phyloP scores from a whole-genome alignment of 2,113 vertebrate genomes.

The Atractosteus spatula region DNA sequence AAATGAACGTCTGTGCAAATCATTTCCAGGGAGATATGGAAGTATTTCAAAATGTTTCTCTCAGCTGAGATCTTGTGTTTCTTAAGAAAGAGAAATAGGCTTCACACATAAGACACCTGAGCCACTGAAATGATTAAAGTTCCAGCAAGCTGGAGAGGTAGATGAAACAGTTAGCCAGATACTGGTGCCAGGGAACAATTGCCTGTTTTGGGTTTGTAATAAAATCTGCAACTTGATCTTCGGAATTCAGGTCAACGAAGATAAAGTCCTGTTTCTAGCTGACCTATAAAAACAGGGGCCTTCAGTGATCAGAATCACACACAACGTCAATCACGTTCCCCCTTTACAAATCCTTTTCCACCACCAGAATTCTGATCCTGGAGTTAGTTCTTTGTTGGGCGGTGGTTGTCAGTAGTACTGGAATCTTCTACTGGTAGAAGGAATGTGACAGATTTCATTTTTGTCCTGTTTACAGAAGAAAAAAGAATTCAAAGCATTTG shows the following conservation, averaged over 20 bases:
- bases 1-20: no score
- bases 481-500: neutral
- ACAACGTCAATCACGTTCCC: neutral
- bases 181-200: no score
- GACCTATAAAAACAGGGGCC: constrained; percentile 33
- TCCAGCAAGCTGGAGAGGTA: no score
- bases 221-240: constrained; percentile 61
- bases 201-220: constrained; percentile 35
- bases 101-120: no score
- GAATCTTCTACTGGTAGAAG: constrained; percentile 74
- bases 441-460: constrained; percentile 88
- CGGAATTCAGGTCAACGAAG: constrained; percentile 56
- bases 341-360: constrained; percentile 69
- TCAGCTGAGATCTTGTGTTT: no score
- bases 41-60: no score
- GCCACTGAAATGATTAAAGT: no score
- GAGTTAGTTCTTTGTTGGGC: constrained; percentile 50
- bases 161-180: no score
- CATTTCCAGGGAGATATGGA: no score
- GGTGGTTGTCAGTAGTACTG: constrained; percentile 65
- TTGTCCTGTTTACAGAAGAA: constrained; percentile 67
- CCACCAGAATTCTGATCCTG: constrained; percentile 57
- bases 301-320: constrained; percentile 34
- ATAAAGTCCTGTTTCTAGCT: constrained; percentile 49
- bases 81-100: no score